phyloP scores from a whole-genome alignment of 2,797 vertebrate genomes.

The Melanotaenia maccullochi region DNA sequence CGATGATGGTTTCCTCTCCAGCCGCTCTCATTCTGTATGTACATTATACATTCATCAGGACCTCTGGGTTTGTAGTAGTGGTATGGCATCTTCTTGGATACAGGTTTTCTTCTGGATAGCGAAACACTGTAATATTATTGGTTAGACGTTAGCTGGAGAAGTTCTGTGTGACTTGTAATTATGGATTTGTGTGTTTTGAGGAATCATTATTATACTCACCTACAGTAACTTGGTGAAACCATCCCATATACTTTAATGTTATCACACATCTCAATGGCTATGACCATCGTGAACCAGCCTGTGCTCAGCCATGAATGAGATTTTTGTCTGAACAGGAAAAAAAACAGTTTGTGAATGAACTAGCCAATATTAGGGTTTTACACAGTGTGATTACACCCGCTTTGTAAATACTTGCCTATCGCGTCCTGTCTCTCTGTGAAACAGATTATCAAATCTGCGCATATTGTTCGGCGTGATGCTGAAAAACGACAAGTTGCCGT shows the following conservation, averaged over 20 bases:
- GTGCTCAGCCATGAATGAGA: slow-evolving; percentile 98
- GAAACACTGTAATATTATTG: background rate
- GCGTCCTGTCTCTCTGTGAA: slow-evolving; percentile 92
- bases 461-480: slow-evolving; percentile 88
- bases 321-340: slow-evolving; percentile 83
- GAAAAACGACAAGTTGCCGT: slow-evolving; percentile 89
- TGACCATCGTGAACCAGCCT: slow-evolving; percentile 99
- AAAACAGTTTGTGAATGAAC: background rate
- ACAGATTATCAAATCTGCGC: slow-evolving; percentile 92
- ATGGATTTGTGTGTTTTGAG: background rate
- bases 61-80: slow-evolving; percentile 98
- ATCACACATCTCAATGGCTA: slow-evolving; percentile 93
- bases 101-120: slow-evolving; percentile 79
- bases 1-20: slow-evolving; percentile 94
- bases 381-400: background rate
- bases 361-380: background rate
- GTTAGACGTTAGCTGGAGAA: background rate
- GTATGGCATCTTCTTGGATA: slow-evolving; percentile 88
- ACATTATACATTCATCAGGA: slow-evolving; percentile 91
- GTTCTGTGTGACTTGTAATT: background rate
- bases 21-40: slow-evolving; percentile 91
- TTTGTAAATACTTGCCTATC: slow-evolving; percentile 86
- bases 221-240: slow-evolving; percentile 93
- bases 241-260: slow-evolving; percentile 95
- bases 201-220: slow-evolving; percentile 78